Conservation (phyloP, 2,113 vertebrate genomes). For the Cochlearius cochlearius region DNA sequence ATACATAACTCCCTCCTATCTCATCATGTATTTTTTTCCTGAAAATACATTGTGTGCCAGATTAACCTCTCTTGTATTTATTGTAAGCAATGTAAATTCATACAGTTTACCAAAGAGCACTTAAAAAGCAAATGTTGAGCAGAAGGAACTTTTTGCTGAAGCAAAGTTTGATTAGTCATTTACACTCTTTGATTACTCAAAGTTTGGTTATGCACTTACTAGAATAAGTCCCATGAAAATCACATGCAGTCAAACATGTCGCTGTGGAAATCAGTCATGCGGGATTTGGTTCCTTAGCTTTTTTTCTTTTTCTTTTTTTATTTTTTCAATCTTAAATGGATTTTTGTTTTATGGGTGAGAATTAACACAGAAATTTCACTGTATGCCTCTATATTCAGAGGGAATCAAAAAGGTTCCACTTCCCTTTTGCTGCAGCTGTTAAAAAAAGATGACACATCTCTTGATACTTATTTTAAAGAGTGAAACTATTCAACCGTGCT, state of each 20-base stretch:
- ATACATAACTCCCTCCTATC: neutral
- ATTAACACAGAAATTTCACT: neutral
- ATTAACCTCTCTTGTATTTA: neutral
- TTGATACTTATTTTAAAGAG: no score
- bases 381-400: neutral
- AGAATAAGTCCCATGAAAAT: neutral
- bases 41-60: neutral
- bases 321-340: neutral
- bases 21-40: neutral
- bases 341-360: neutral
- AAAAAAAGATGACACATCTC: neutral
- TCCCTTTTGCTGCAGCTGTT: neutral
- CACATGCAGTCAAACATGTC: neutral
- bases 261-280: neutral
- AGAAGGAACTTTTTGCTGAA: neutral
- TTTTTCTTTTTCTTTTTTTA: no score
- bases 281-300: neutral
- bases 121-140: neutral
- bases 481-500: neutral
- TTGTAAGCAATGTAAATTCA: neutral
- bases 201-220: neutral
- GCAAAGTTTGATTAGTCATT: neutral
- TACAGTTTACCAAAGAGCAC: neutral
- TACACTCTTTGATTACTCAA: neutral
- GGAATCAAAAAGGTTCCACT: neutral